Percentiles rank a stretch among this genome's conserved stretches.
Conservation (phyloP, 2,113 vertebrate species). For the Tragelaphus buxtoni region DNA sequence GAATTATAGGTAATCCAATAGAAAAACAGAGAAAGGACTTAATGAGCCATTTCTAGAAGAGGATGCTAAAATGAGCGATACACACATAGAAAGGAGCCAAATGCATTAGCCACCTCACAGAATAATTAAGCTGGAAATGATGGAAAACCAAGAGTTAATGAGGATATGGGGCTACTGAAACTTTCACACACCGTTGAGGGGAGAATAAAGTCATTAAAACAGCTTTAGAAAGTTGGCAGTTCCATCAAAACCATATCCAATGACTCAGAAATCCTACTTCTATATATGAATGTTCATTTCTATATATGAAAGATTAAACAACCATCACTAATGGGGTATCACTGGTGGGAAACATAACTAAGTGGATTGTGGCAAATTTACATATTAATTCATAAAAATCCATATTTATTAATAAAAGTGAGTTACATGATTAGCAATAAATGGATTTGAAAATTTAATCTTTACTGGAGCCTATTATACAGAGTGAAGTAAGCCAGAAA, state of each 20-base stretch:
- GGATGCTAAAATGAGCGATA: neutral
- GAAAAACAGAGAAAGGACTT: neutral
- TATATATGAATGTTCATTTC: neutral
- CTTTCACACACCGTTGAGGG: neutral
- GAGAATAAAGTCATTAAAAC: neutral
- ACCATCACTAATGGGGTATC: neutral
- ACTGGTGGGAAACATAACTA: neutral
- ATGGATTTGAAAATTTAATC: neutral
- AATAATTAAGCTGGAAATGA: neutral
- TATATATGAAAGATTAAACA: neutral
- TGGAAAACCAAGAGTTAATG: neutral
- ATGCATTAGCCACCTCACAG: neutral
- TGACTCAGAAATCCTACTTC: neutral
- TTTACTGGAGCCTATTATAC: too few species aligned
- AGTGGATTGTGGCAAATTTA: neutral
- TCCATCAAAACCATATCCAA: neutral
- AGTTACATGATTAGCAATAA: neutral
- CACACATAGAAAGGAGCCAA: neutral
- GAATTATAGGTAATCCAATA: neutral
- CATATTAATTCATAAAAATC: neutral
- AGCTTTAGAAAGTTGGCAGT: neutral
- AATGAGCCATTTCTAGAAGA: neutral
- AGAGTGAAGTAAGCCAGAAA: too few species aligned
- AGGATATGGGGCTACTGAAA: neutral
- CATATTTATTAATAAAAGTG: neutral